Evolutionary conservation across 2,888 invertebrate species (phyloP), one percentile per base, ranked within the genome.

Genomic region (Notodonta ziczac): DNA sequence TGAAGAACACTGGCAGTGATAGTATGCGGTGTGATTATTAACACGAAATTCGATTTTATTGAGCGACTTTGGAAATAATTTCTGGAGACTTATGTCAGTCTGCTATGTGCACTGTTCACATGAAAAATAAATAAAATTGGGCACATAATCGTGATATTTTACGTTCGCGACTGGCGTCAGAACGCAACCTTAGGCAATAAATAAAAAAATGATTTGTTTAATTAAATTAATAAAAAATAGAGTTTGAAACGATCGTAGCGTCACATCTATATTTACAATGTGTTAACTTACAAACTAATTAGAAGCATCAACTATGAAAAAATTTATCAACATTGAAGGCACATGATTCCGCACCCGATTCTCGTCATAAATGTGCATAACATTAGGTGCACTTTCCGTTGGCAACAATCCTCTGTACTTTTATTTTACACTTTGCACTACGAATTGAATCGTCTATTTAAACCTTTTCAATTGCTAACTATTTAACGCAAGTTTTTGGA

Each of bases 341-440:
- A 94, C 94, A 93, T 92, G 79, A 84, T 94, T 92, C 87, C 93
- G 93, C 94, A 93, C 93, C 93, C 90, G 87, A 85, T 89, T 89
- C 88, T 82, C 80, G 59, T 75, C 85, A 82, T 81, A 82, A 81
- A 80, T 24, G 84, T 85, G 85, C 87, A 84, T 79, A 73, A 84
- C 82, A 79, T 79, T 78, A 82, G 86, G 88, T 83, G 86, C 88
- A 87, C 85, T 82, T 81, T 80, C 72, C 75, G 80, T 81, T 84
- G 82, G 82, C 85, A 82, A 83, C 85, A 80, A 69, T 78, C 78
- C 72, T 69, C 74, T 76, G 78, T 74, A 81, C 76, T 75, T 75
- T 72, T 68, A 75, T 76, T 74, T 76, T 74, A 76, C 73, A 78
- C 75, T 76, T 77, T 77, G 78, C 76, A 81, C 73, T 67, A 60